Conservation (phyloP, 2,888 invertebrate genomes). For the Cryptus viduatorius region DNA sequence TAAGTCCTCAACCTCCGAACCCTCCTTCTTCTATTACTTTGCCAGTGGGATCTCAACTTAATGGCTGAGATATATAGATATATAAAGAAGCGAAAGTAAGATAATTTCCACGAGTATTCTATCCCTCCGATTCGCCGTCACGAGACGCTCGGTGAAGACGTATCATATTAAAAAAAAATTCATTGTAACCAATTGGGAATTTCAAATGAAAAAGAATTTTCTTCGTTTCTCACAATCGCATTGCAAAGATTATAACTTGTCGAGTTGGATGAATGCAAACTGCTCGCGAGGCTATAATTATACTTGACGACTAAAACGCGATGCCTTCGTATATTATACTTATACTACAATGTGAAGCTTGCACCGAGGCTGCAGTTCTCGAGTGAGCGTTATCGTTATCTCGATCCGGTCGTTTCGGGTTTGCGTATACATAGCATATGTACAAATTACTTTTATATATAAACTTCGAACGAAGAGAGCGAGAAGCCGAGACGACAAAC, state of each 20-base stretch:
- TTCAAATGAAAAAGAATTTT: slow-evolving; percentile 28
- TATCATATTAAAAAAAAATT: slow-evolving; percentile 14
- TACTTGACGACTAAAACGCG: slow-evolving; percentile 16
- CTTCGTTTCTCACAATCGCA: slow-evolving; percentile 26
- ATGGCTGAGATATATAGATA: slow-evolving; percentile 49
- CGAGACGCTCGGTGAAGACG: not conserved
- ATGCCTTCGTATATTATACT: slow-evolving; percentile 42
- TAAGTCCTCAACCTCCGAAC: slow-evolving; percentile 65
- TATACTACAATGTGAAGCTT: slow-evolving; percentile 51
- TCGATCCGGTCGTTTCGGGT: slow-evolving; percentile 66
- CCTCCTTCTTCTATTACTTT: slow-evolving; percentile 27
- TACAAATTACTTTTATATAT: slow-evolving; percentile 15
- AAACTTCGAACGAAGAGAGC: not conserved
- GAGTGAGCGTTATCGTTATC: slow-evolving; percentile 64
- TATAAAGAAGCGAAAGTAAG: slow-evolving; percentile 28
- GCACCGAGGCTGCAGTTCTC: slow-evolving; percentile 60
- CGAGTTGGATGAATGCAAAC: slow-evolving; percentile 27
- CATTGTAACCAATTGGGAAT: slow-evolving; percentile 1
- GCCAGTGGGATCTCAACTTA: slow-evolving; percentile 54
- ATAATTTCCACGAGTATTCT: slow-evolving; percentile 71
- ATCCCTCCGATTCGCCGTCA: slow-evolving; percentile 61
- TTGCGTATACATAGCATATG: slow-evolving; percentile 41
- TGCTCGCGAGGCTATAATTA: slow-evolving; percentile 54
- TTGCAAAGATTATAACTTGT: slow-evolving; percentile 32
- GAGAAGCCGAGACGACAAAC: slow-evolving; percentile 34